These are phyloP conservation scores for Aphodius sticticus DNA, from an alignment of 2,888 invertebrate species.

Conservation along the genomic window DNA sequence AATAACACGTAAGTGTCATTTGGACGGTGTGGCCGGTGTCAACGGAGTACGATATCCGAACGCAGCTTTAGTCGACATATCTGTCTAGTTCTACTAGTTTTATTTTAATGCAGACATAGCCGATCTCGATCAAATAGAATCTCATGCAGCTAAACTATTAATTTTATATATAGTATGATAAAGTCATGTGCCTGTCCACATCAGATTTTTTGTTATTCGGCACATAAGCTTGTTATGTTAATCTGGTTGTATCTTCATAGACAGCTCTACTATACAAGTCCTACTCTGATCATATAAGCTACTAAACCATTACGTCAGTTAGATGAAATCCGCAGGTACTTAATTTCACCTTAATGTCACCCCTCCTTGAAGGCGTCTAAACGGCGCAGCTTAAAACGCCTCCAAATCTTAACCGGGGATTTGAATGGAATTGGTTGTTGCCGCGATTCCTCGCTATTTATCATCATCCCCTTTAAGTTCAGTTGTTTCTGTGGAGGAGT, in stretches of 20 bases:
- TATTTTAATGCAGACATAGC: too few relatives aligned
- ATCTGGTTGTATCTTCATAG: not conserved
- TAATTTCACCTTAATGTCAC: not conserved
- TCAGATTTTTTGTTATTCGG: not conserved
- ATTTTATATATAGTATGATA: too few relatives aligned
- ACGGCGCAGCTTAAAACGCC: not conserved
- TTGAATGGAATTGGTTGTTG: slow-evolving; percentile 4
- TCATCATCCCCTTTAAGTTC: not conserved
- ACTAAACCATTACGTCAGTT: not conserved
- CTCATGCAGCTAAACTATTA: too few relatives aligned
- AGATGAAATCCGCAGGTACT: not conserved
- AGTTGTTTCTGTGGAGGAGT: not conserved
- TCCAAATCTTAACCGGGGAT: not conserved
- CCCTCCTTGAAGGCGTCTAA: not conserved
- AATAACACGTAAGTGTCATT: too few relatives aligned
- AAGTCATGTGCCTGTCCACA: too few relatives aligned
- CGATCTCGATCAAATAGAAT: too few relatives aligned
- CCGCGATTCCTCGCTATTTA: slow-evolving; percentile 4
- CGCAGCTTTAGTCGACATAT: too few relatives aligned
- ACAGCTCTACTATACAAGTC: not conserved
- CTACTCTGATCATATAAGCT: not conserved
- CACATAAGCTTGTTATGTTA: not conserved
- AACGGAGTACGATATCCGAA: too few relatives aligned
- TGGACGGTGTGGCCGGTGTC: too few relatives aligned
- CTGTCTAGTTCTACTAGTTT: too few relatives aligned